Conservation (phyloP, 1,140 invertebrate genomes). For the Drosophila novamexicana region DNA sequence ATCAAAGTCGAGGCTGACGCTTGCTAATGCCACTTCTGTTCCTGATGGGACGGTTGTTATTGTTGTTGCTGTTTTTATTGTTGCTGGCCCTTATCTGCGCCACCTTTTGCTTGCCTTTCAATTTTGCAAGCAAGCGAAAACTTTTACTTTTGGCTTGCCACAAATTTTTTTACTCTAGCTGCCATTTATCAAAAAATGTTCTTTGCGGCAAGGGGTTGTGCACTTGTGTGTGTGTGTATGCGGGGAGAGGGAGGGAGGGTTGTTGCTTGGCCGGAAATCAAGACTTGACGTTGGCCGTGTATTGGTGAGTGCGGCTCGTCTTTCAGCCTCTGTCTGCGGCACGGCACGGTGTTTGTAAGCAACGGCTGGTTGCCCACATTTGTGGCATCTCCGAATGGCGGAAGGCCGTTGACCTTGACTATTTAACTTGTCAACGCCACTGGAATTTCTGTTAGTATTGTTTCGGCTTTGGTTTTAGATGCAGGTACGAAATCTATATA, state of each 20-base stretch:
- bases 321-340: conserved; percentile 28
- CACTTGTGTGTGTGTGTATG: neutral
- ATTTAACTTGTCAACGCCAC: conserved; percentile 23
- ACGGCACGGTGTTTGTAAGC: conserved; percentile 32
- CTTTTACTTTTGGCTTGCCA: conserved; percentile 60
- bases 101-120: conserved; percentile 39
- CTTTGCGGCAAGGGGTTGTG: conserved; percentile 3
- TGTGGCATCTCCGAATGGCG: conserved; percentile 37
- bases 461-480: conserved; percentile 1
- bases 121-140: conserved; percentile 27
- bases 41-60: conserved; percentile 43
- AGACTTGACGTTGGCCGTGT: neutral
- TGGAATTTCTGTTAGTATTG: neutral
- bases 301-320: conserved; percentile 4
- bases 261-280: conserved; percentile 38
- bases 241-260: too few relatives aligned
- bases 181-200: conserved; percentile 56
- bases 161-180: conserved; percentile 50
- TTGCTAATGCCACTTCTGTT: conserved; percentile 48
- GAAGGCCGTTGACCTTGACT: conserved; percentile 54
- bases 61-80: conserved; percentile 24
- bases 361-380: conserved; percentile 27
- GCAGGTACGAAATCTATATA: neutral
- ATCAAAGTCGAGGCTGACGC: conserved; percentile 42
- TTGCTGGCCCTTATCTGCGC: conserved; percentile 37